Conservation (phyloP, 2,888 invertebrate genomes). For the Drosophila putrida region DNA sequence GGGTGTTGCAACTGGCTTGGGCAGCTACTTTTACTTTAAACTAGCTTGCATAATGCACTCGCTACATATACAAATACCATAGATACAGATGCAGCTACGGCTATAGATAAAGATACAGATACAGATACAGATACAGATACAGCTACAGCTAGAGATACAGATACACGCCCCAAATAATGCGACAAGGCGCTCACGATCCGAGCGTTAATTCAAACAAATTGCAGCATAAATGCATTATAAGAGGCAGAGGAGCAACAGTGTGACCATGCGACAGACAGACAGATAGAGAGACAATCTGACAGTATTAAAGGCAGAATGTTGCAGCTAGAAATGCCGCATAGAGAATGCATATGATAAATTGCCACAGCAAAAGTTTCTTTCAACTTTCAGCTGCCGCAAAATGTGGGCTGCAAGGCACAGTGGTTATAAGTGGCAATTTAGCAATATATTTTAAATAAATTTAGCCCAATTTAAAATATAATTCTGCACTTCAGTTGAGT, state of each 20-base stretch:
- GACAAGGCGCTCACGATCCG: conserved; percentile 19
- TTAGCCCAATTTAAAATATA: not conserved
- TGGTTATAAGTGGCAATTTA: conserved; percentile 12
- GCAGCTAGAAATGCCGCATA: conserved; percentile 18
- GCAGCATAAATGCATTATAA: conserved; percentile 79
- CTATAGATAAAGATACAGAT: conserved; percentile 1
- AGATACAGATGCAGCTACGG: conserved; percentile 2
- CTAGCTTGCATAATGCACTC: conserved; percentile 58
- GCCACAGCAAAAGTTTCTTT: conserved; percentile 29
- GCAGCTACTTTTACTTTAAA: conserved; percentile 71
- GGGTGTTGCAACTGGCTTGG: conserved; percentile 53
- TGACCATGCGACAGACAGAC: conserved; percentile 54
- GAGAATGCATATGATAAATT: conserved; percentile 69
- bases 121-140: conserved; percentile 8
- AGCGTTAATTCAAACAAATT: conserved; percentile 77
- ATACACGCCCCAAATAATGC: conserved; percentile 51
- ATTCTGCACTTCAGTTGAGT: no score
- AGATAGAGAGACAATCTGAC: conserved; percentile 63
- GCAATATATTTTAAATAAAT: not conserved
- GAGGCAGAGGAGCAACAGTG: conserved; percentile 69
- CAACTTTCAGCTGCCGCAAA: conserved; percentile 27
- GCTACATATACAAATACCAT: conserved; percentile 16
- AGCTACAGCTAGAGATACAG: conserved; percentile 14
- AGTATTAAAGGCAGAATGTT: conserved; percentile 59
- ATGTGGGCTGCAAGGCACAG: conserved; percentile 53